Evolutionary conservation across 37 sponge, comb jelly and placozoan genomes (phyloP).

Genomic region (Bolinopsis microptera): DNA sequence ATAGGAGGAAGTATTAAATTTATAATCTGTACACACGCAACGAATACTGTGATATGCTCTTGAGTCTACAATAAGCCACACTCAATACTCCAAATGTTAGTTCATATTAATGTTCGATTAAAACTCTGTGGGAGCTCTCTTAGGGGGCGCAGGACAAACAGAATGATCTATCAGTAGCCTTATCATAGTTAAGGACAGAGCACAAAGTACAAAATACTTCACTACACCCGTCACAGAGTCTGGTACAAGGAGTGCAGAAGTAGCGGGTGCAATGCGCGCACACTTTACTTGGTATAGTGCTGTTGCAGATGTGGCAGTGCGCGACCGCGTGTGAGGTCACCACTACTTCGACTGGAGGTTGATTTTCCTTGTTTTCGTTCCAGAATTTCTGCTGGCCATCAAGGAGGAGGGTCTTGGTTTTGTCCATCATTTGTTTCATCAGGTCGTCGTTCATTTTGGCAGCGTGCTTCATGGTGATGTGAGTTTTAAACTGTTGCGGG

Average conservation of each 20-base stretch:
- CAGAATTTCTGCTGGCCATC: constrained; percentile 32
- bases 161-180: not conserved
- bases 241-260: constrained; percentile 41
- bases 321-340: not conserved
- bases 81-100: too few relatives aligned
- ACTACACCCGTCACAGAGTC: not conserved
- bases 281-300: not conserved
- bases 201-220: constrained; percentile 54
- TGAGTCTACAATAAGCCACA: too few relatives aligned
- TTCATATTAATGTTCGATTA: too few relatives aligned
- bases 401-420: not conserved
- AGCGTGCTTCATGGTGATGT: constrained; percentile 7
- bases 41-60: too few relatives aligned
- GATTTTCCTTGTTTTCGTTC: not conserved
- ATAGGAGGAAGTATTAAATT: too few relatives aligned
- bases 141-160: constrained; percentile 35
- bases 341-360: not conserved
- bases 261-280: not conserved
- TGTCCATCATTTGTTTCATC: not conserved
- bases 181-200: constrained; percentile 33
- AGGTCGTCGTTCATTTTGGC: constrained; percentile 41
- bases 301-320: not conserved
- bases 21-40: too few relatives aligned
- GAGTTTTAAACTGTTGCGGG: constrained; percentile 53
- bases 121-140: too few relatives aligned